A percentile compares a stretch with the other conserved stretches of the same genome.
Conservation (phyloP, 1,140 invertebrate species). For the Dufourea novaeangliae region DNA sequence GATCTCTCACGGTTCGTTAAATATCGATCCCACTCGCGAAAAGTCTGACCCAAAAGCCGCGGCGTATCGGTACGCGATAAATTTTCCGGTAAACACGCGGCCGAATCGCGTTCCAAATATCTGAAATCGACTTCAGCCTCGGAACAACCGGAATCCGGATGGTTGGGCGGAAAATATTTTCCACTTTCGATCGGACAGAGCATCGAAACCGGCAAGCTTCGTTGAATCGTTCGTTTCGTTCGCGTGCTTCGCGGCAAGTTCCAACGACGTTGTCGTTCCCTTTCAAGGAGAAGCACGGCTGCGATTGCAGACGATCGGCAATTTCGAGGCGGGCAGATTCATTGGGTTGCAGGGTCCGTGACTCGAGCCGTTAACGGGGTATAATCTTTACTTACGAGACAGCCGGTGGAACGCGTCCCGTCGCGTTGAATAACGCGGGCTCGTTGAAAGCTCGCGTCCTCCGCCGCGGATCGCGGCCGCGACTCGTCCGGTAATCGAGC, state of each 20-base stretch:
- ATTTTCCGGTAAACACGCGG: background rate
- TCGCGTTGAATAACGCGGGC: background rate
- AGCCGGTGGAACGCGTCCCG: background rate
- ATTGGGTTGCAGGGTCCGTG: background rate
- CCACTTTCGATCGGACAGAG: too few relatives aligned
- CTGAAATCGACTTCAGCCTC: background rate
- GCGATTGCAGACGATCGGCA: background rate
- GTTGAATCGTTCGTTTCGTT: too few relatives aligned
- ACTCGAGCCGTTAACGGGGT: constrained; percentile 4
- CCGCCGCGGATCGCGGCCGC: background rate
- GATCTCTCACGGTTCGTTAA: background rate
- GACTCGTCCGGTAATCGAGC: constrained; percentile 4
- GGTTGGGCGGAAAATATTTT: too few relatives aligned
- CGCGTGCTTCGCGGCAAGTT: too few relatives aligned
- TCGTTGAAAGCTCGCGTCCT: constrained; percentile 3
- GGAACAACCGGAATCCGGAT: background rate
- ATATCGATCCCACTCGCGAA: background rate
- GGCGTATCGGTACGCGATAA: background rate
- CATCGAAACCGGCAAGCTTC: too few relatives aligned
- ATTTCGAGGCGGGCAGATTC: constrained; percentile 9
- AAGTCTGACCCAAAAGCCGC: background rate
- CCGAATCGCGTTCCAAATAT: too few relatives aligned
- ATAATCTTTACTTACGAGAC: constrained; percentile 20
- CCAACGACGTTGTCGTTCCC: too few relatives aligned
- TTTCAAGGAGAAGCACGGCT: too few relatives aligned